Conservation (phyloP, 2,797 vertebrate species). For the Avahi laniger region DNA sequence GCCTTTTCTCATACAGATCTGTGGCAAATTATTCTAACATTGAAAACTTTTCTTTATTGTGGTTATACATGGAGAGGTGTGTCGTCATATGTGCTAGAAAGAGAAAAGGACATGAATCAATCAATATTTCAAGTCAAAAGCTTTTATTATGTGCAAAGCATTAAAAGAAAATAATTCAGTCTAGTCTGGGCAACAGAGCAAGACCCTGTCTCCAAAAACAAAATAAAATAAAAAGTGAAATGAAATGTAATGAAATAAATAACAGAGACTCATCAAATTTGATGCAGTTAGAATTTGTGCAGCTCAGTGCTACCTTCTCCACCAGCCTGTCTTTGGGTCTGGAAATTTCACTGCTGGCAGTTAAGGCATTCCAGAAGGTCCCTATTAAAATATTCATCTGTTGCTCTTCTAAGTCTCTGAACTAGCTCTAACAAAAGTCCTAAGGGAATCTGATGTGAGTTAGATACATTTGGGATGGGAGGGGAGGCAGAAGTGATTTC, state of each 20-base stretch:
- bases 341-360: not conserved
- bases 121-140: not conserved
- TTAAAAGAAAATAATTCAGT: not conserved
- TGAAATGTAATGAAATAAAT: not conserved
- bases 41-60: constrained; percentile 29
- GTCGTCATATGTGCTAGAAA: not conserved
- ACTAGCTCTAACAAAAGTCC: not conserved
- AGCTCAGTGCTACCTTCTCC: not conserved
- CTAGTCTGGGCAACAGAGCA: not conserved
- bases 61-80: not conserved
- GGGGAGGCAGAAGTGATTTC: not conserved
- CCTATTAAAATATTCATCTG: not conserved
- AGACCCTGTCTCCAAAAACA: not conserved
- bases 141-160: not conserved
- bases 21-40: not conserved
- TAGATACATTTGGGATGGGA: not conserved
- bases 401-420: not conserved
- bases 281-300: not conserved
- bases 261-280: not conserved
- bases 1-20: not conserved
- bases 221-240: not conserved
- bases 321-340: not conserved
- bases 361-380: not conserved
- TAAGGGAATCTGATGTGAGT: not conserved
- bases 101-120: not conserved